phyloP scores from a whole-genome alignment of 1,140 invertebrate genomes.

The Drosophila aff. region DNA sequence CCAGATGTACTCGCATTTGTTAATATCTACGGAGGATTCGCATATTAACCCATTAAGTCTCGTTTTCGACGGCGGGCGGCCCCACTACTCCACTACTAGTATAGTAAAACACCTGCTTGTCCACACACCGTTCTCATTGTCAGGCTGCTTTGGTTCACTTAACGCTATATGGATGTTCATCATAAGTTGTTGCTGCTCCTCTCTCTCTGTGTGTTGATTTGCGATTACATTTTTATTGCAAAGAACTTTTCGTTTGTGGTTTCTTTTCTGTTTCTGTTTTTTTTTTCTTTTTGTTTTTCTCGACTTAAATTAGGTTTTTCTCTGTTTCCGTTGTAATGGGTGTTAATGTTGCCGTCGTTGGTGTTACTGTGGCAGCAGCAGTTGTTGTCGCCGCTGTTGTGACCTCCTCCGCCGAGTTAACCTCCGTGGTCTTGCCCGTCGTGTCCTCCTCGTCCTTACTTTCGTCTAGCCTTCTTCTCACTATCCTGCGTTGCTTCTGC shows the following conservation, averaged over 20 bases:
- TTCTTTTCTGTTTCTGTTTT: slow-evolving; percentile 27
- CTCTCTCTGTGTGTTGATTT: slow-evolving; percentile 27
- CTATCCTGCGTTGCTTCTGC: slow-evolving; percentile 59
- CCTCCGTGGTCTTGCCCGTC: slow-evolving; percentile 31
- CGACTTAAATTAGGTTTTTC: slow-evolving; percentile 70
- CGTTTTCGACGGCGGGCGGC: slow-evolving; percentile 49
- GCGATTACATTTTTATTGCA: slow-evolving; percentile 55
- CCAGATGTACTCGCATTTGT: slow-evolving; percentile 25
- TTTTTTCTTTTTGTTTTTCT: neutral
- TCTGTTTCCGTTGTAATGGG: slow-evolving; percentile 40
- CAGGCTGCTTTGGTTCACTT: slow-evolving; percentile 54
- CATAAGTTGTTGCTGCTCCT: slow-evolving; percentile 36
- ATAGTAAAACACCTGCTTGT: slow-evolving; percentile 33
- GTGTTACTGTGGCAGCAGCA: neutral
- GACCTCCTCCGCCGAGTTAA: slow-evolving; percentile 7
- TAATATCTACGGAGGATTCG: slow-evolving; percentile 58
- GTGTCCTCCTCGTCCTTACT: slow-evolving; percentile 65
- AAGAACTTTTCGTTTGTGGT: slow-evolving; percentile 36
- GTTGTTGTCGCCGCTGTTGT: slow-evolving; percentile 8
- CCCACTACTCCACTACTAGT: slow-evolving; percentile 36
- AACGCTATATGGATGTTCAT: slow-evolving; percentile 53
- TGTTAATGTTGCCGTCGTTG: slow-evolving; percentile 15
- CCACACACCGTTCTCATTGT: slow-evolving; percentile 48
- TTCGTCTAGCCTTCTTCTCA: slow-evolving; percentile 60
- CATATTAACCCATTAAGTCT: slow-evolving; percentile 65